These are phyloP conservation scores for Piprites chloris DNA, from an alignment of 2,113 vertebrate species.

Conservation along the genomic window DNA sequence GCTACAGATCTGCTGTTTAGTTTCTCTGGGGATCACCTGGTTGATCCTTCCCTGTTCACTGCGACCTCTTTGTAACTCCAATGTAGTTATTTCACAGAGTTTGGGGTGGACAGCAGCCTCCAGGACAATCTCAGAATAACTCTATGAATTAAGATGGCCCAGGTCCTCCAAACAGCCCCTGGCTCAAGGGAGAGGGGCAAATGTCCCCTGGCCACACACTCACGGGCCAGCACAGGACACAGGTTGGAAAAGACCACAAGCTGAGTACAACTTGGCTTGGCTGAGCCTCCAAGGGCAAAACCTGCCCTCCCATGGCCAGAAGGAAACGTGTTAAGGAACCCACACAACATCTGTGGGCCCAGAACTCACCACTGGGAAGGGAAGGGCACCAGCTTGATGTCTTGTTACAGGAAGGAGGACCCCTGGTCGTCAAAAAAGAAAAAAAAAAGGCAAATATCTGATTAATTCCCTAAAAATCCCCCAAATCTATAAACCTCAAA, in stretches of 20 bases:
- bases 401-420: neutral
- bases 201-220: neutral
- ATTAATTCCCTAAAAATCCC: neutral
- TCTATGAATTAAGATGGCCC: neutral
- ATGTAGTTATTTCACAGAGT: neutral
- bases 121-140: neutral
- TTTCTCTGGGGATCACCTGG: neutral
- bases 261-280: neutral
- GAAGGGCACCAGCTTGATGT: neutral
- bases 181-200: too few species aligned
- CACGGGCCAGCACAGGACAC: accelerated
- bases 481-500: neutral
- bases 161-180: neutral
- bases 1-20: neutral
- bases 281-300: neutral
- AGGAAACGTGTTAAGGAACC: neutral
- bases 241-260: neutral
- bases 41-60: neutral
- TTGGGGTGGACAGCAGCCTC: neutral
- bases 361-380: neutral
- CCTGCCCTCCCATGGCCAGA: neutral
- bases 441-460: neutral
- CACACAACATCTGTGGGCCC: too few species aligned
- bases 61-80: neutral
- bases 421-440: too few species aligned